Conservation (phyloP, 2,888 invertebrate genomes). For the Dysmachus trigonus region DNA sequence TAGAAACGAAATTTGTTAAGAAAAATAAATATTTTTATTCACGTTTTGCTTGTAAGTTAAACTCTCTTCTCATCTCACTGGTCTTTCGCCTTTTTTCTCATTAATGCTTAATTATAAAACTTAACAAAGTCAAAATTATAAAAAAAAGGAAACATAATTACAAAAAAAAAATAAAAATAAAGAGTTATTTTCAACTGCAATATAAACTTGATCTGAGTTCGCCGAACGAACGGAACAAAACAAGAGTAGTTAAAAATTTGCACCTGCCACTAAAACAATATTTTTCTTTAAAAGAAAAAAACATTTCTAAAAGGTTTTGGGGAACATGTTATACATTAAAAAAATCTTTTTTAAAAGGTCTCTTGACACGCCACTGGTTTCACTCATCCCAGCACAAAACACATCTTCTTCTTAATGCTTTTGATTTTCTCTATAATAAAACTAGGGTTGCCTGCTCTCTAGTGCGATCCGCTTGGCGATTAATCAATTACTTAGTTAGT, state of each 20-base stretch:
- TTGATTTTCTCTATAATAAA: background rate
- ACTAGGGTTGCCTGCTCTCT: background rate
- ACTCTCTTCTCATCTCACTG: background rate
- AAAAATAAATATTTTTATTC: conserved; percentile 43
- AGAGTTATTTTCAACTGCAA: background rate
- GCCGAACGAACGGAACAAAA: background rate
- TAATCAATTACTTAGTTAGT: conserved; percentile 17
- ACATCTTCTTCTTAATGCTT: background rate
- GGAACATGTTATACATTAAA: background rate
- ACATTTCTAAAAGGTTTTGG: background rate
- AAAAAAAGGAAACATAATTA: conserved; percentile 1
- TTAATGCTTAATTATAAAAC: conserved; percentile 33
- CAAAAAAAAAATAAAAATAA: background rate
- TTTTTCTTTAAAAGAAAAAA: background rate
- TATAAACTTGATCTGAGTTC: background rate
- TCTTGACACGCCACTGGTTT: background rate
- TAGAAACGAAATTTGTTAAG: conserved; percentile 21
- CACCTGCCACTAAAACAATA: background rate
- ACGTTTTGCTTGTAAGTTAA: conserved; percentile 29
- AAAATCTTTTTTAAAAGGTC: background rate
- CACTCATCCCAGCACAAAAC: background rate
- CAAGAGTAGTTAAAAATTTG: background rate
- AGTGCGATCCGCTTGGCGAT: background rate
- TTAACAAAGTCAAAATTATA: conserved; percentile 19
- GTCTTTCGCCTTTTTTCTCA: conserved; percentile 16